Evolutionary conservation across 2,113 vertebrate genomes (phyloP).

Genomic region (Peucedramus taeniatus): DNA sequence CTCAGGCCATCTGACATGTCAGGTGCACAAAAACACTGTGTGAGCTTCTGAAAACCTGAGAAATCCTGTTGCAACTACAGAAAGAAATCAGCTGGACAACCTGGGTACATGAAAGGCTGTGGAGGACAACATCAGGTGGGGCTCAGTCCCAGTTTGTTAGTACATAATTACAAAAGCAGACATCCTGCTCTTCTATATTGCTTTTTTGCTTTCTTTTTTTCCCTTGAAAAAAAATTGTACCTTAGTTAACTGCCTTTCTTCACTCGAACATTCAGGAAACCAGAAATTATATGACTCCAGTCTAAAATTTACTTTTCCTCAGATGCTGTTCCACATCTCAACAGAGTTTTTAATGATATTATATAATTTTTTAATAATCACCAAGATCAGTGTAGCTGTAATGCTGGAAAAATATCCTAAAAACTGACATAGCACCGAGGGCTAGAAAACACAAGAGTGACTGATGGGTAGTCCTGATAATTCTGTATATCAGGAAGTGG

Average conservation of each 20-base stretch:
- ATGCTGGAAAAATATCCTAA: background rate
- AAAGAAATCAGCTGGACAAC: background rate
- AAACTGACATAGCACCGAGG: background rate
- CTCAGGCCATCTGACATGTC: background rate
- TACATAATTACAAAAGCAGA: slow-evolving; percentile 50
- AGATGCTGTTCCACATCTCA: background rate
- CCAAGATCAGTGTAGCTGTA: background rate
- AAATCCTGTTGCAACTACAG: background rate
- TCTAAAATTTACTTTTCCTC: slow-evolving; percentile 28
- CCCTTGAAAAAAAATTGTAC: background rate
- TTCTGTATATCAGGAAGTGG: slow-evolving; percentile 16
- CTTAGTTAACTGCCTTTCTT: slow-evolving; percentile 35
- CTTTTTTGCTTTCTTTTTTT: background rate
- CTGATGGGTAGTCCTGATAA: slow-evolving; percentile 18
- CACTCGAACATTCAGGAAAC: slow-evolving; percentile 14
- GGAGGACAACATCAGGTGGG: slow-evolving; percentile 9
- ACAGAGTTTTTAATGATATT: background rate
- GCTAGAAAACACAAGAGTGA: background rate
- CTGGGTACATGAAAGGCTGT: slow-evolving; percentile 11
- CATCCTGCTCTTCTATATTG: background rate
- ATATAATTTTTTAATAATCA: background rate
- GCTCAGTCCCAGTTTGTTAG: background rate
- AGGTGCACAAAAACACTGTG: background rate
- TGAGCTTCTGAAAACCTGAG: background rate
- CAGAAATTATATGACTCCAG: background rate